Conservation (phyloP, 2,113 vertebrate genomes). For the Mastomys coucha region DNA sequence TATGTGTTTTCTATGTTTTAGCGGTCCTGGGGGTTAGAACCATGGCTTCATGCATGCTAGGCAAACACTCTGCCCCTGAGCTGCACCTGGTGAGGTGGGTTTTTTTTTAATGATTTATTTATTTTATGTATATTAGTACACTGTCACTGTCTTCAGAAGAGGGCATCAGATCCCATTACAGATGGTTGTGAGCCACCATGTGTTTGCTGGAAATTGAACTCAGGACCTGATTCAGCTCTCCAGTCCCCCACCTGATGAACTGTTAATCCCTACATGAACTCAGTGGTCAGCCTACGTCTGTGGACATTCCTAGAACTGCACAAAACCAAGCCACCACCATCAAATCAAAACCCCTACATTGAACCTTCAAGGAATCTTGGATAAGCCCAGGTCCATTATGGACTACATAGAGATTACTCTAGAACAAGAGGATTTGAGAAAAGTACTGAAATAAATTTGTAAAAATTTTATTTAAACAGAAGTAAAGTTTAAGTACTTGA, state of each 20-base stretch:
- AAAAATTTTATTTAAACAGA: conserved; percentile 5
- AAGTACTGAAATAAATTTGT: not conserved
- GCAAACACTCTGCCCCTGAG: not conserved
- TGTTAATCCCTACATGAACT: not conserved
- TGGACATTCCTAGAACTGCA: not conserved
- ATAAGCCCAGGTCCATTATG: not conserved
- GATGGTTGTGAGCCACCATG: too few relatives aligned
- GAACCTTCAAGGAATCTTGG: not conserved
- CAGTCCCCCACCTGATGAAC: not conserved
- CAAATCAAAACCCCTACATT: not conserved
- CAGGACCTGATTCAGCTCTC: too few relatives aligned
- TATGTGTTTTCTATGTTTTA: not conserved
- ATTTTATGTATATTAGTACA: too few relatives aligned
- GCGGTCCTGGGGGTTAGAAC: not conserved
- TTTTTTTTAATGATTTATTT: too few relatives aligned
- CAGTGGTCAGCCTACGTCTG: rapidly evolving
- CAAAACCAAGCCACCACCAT: not conserved
- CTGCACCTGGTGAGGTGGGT: too few relatives aligned
- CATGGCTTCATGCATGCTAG: not conserved
- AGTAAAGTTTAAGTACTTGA: conserved; percentile 28
- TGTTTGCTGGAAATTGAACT: too few relatives aligned
- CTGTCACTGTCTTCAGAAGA: too few relatives aligned
- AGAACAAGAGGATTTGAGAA: not conserved
- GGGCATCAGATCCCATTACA: too few relatives aligned
- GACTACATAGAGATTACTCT: not conserved